These are phyloP conservation scores for Vollenhovia emeryi DNA, from an alignment of 1,140 invertebrate species.

Conservation along the genomic window DNA sequence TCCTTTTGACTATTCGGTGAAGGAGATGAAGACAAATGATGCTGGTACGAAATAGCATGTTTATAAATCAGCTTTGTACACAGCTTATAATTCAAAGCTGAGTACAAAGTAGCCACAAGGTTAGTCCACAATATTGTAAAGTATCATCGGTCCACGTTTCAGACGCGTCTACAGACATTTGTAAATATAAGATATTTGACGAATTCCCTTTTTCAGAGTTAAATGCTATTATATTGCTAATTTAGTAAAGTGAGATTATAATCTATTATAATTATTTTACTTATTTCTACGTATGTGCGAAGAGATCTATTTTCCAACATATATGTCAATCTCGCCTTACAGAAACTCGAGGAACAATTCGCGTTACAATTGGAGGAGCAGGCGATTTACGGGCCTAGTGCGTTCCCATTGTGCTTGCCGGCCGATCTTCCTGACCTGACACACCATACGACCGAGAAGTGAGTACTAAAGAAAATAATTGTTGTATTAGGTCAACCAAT, in stretches of 20 bases:
- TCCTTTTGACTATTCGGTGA: too few relatives aligned
- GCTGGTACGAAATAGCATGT: too few relatives aligned
- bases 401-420: conserved; percentile 86
- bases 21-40: too few relatives aligned
- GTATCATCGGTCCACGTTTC: not conserved
- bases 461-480: too few relatives aligned
- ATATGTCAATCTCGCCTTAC: conserved; percentile 74
- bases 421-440: conserved; percentile 87
- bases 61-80: too few relatives aligned
- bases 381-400: conserved; percentile 89
- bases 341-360: conserved; percentile 95
- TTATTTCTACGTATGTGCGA: not conserved
- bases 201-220: not conserved
- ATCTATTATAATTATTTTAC: not conserved
- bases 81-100: conserved; percentile 70
- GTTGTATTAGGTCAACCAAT: too few relatives aligned
- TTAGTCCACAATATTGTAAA: conserved; percentile 67
- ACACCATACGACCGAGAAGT: conserved; percentile 85
- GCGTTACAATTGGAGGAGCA: conserved; percentile 93
- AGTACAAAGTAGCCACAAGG: conserved; percentile 68
- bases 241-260: not conserved
- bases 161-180: conserved; percentile 6
- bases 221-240: not conserved
- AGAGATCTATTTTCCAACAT: conserved; percentile 1
- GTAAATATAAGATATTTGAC: conserved; percentile 20